phyloP scores from a whole-genome alignment of 2,888 invertebrate species.

The Helleia helle region DNA sequence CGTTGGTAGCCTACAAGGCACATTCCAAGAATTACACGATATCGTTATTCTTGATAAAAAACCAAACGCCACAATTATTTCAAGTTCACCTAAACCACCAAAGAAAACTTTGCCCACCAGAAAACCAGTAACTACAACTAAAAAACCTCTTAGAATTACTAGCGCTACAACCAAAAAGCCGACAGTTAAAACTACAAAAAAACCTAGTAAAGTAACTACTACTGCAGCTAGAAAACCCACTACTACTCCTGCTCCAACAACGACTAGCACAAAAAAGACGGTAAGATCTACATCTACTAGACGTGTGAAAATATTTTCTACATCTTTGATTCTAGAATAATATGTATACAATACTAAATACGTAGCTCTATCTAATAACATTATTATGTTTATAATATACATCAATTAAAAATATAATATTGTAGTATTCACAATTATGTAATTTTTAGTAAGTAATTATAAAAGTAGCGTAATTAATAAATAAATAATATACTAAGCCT shows the following conservation, averaged over 20 bases:
- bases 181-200: constrained; percentile 52
- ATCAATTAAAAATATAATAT: neutral
- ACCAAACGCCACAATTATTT: constrained; percentile 44
- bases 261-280: constrained; percentile 46
- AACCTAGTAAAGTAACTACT: constrained; percentile 37
- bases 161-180: constrained; percentile 50
- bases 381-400: no score
- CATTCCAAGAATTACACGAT: constrained; percentile 86
- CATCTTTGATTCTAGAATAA: no score
- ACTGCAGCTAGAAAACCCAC: constrained; percentile 25
- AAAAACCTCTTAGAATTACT: constrained; percentile 49
- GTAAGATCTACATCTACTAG: no score
- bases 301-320: no score
- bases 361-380: no score
- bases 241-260: constrained; percentile 23
- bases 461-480: no score
- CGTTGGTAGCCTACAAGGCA: constrained; percentile 86
- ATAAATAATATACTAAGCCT: no score
- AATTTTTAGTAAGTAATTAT: neutral
- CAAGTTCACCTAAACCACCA: constrained; percentile 56
- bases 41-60: constrained; percentile 75
- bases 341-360: no score
- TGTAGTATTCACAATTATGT: no score
- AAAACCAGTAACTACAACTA: constrained; percentile 59
- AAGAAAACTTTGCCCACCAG: constrained; percentile 34